Evolutionary conservation across 2,797 vertebrate species (phyloP).

Genomic region (Linurgus olivaceus): DNA sequence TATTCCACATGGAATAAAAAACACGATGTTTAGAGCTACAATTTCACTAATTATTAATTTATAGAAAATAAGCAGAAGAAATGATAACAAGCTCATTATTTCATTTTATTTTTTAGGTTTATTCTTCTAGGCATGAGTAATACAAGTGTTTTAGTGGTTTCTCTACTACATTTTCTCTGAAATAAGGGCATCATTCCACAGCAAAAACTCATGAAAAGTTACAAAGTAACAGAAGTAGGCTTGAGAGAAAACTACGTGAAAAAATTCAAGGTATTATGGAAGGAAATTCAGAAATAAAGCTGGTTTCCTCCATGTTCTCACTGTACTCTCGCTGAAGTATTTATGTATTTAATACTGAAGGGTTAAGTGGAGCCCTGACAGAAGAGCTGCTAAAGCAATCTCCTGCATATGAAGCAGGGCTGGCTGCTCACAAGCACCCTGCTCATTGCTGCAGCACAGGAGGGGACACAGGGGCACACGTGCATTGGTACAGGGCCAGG

Average conservation of each 20-base stretch:
- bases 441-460: not conserved
- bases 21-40: not conserved
- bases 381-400: not conserved
- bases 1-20: not conserved
- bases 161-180: not conserved
- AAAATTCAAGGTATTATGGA: not conserved
- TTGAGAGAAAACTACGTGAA: not conserved
- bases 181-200: not conserved
- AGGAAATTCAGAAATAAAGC: not conserved
- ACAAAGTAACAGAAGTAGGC: not conserved
- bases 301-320: not conserved
- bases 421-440: not conserved
- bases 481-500: not conserved
- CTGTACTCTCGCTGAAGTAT: not conserved
- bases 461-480: not conserved
- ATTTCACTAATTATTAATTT: not conserved
- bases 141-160: not conserved
- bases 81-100: not conserved
- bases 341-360: not conserved
- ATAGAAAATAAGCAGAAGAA: not conserved
- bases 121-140: not conserved
- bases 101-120: not conserved
- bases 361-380: not conserved
- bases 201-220: not conserved
- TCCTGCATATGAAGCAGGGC: not conserved